These are phyloP conservation scores for Psammodynastes pulverulentus DNA, from an alignment of 2,113 vertebrate species.

Conservation along the genomic window DNA sequence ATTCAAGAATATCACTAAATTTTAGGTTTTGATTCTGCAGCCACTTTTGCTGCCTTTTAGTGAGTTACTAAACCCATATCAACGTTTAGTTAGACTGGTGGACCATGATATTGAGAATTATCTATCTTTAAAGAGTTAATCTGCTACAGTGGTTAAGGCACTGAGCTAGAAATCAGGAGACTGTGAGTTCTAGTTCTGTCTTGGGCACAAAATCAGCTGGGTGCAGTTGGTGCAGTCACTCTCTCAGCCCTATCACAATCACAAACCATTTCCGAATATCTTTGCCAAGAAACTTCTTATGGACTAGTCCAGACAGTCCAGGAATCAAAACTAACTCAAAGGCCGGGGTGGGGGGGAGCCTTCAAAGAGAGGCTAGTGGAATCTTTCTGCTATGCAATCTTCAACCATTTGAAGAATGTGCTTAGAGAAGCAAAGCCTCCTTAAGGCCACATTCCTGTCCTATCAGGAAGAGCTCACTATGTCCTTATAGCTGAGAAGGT, in stretches of 20 bases:
- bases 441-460: neutral
- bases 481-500: neutral
- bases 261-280: neutral
- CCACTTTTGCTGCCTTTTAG: neutral
- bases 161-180: neutral
- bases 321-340: neutral
- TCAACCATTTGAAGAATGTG: neutral
- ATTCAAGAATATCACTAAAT: neutral
- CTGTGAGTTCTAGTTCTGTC: neutral
- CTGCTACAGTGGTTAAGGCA: neutral
- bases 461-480: neutral
- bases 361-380: neutral
- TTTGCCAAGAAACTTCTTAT: neutral
- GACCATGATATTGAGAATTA: neutral
- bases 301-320: neutral
- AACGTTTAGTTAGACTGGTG: neutral
- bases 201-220: neutral
- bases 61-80: neutral
- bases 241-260: neutral
- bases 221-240: neutral
- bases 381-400: too few species aligned
- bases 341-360: rapidly evolving
- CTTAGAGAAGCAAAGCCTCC: neutral
- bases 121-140: neutral
- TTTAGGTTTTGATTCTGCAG: neutral